Base-by-base conservation (phyloP, 1,140 invertebrate genomes). In the Eriocheir sinensis region DNA sequence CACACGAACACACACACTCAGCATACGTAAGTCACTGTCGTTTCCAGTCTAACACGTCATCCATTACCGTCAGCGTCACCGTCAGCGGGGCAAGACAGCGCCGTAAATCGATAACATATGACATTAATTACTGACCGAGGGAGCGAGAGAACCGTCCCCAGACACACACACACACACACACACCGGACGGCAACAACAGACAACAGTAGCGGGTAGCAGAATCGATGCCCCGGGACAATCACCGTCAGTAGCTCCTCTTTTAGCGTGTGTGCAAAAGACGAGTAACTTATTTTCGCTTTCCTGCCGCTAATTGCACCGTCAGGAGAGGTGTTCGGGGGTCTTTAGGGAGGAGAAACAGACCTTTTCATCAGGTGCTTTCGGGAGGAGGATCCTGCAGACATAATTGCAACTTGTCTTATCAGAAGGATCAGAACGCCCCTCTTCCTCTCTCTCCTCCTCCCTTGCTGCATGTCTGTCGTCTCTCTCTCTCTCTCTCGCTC, bases 391-490 rank as follows among this genome's bases (percentile, higher is more conserved):
- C 6, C 60, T n/a, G 6, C 60, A n/a, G 9, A 72, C 60, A 72
- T 72, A 72, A 72, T 72, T 72, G 60, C 60, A 72, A 72, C 60
- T n/a, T 72, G 60, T 72, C 60, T 72, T 72, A 72, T 72, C 60
- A n/a, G 6, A 4, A n/a, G 21, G 60, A 72, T 72, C 60, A 72
- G 60, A 8, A 72, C n/a, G 12, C 9, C 21, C 21, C 60, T 72
- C 6, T 8, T 72, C 21, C 60, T 72, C 12, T 21, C 60, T 72
- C 21, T 12, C 21, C n/a, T n/a, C n/a, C n/a, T n/a, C n/a, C n/a
- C n/a, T n/a, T n/a, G n/a, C n/a, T n/a, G n/a, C n/a, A n/a, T 72
- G 21, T 1, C 60, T 72, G 21, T 72, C 60, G 27, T 72, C 60
- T 72, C 60, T 72, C 60, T 72, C 60, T 72, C 60, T 72, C 60